Conservation (phyloP, 2,797 vertebrate genomes). For the Psittacula echo region DNA sequence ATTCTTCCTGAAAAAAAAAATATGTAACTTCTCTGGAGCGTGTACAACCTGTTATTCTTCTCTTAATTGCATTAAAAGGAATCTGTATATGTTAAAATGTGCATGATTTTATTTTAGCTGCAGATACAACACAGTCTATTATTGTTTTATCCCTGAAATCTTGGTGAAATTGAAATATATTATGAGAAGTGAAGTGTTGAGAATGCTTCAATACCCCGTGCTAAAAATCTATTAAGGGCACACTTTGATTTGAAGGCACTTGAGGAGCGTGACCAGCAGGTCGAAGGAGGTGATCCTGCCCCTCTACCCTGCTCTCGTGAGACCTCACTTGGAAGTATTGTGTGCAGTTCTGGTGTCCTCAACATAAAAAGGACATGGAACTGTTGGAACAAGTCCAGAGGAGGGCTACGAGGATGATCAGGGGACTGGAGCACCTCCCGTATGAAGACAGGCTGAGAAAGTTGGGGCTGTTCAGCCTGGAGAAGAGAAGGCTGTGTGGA, state of each 20-base stretch:
- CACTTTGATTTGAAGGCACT: background rate
- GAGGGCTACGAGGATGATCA: no score
- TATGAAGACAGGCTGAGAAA: no score
- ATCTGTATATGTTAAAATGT: background rate
- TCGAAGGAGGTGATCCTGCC: no score
- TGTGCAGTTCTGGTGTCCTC: no score
- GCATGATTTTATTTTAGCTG: background rate
- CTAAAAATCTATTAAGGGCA: background rate
- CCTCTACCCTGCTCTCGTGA: no score
- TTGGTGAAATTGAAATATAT: background rate
- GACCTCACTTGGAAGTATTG: no score
- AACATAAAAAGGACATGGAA: no score
- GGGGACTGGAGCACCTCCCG: no score
- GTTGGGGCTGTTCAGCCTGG: no score
- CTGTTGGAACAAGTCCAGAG: no score
- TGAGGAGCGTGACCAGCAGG: no score
- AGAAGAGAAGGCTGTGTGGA: no score
- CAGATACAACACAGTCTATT: background rate
- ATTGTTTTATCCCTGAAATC: background rate
- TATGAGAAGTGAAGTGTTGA: background rate
- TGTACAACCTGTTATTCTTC: background rate
- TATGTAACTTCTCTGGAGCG: background rate
- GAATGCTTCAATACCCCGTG: background rate
- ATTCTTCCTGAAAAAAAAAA: background rate
- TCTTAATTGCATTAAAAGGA: background rate